These are phyloP conservation scores for Dipodomys merriami DNA, from an alignment of 2,113 vertebrate genomes.

Conservation along the genomic window DNA sequence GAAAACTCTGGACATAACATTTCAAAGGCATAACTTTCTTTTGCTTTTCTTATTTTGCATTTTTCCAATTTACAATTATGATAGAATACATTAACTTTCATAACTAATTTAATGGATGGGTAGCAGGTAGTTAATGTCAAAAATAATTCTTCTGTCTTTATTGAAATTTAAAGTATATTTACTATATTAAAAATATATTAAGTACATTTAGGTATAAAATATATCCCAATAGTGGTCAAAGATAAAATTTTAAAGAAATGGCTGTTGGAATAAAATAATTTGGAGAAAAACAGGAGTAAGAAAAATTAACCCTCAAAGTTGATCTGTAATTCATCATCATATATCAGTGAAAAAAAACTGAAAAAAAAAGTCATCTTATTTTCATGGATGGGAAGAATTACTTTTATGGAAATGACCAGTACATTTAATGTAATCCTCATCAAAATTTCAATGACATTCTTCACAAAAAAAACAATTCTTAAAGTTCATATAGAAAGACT, in stretches of 20 bases:
- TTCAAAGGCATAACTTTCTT: conserved; percentile 9
- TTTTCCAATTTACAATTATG: conserved; percentile 17
- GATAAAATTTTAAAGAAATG: background rate
- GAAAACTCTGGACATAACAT: background rate
- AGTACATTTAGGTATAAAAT: background rate
- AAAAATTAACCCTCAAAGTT: background rate
- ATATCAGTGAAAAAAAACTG: no score
- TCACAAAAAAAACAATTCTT: no score
- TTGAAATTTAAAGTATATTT: background rate
- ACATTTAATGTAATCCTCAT: no score
- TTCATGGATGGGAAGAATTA: no score
- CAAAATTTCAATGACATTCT: no score
- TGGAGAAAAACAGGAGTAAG: background rate
- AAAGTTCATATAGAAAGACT: no score
- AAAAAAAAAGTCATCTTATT: no score
- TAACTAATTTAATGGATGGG: background rate
- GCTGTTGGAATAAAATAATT: background rate
- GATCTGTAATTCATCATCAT: background rate
- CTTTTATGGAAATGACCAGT: no score
- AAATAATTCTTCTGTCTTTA: conserved; percentile 6
- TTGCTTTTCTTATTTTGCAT: background rate
- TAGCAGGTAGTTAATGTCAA: background rate
- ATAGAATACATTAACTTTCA: background rate
- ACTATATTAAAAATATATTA: background rate
- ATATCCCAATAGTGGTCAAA: background rate